Percentiles rank a stretch among this genome's conserved stretches.
phyloP scores from a whole-genome alignment of 2,113 vertebrate genomes.

The Emydura subglobosa region DNA sequence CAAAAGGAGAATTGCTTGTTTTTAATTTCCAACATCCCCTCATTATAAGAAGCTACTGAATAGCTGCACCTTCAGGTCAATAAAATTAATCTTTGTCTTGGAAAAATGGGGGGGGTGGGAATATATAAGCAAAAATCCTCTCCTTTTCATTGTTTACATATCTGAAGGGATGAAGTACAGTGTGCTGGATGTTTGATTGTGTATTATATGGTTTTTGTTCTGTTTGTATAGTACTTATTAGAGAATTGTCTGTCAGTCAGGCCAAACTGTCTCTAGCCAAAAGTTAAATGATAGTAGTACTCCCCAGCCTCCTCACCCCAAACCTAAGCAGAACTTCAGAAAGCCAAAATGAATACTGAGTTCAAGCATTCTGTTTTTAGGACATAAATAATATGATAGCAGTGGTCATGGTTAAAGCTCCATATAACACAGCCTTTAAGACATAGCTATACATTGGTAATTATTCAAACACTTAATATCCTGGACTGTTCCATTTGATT shows the following conservation, averaged over 20 bases:
- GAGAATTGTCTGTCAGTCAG: neutral
- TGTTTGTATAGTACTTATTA: neutral
- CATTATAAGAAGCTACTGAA: neutral
- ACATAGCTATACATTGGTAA: neutral
- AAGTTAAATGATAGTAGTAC: neutral
- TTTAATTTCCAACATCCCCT: neutral
- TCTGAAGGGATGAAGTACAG: neutral
- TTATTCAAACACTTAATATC: neutral
- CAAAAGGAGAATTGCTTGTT: neutral
- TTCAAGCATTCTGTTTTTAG: neutral
- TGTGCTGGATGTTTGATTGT: neutral
- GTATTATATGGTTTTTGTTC: neutral
- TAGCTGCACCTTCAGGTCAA: neutral
- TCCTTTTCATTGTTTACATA: neutral
- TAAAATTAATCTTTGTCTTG: neutral
- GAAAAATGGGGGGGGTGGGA: neutral
- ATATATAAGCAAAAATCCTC: neutral
- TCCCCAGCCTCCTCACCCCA: neutral
- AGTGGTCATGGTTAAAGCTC: neutral
- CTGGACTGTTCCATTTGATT: neutral
- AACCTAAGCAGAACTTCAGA: neutral
- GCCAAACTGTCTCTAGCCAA: neutral
- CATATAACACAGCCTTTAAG: neutral
- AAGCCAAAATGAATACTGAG: neutral
- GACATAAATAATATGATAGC: neutral